Base-by-base conservation (phyloP, 2,888 invertebrate genomes). In the Elegia similella region DNA sequence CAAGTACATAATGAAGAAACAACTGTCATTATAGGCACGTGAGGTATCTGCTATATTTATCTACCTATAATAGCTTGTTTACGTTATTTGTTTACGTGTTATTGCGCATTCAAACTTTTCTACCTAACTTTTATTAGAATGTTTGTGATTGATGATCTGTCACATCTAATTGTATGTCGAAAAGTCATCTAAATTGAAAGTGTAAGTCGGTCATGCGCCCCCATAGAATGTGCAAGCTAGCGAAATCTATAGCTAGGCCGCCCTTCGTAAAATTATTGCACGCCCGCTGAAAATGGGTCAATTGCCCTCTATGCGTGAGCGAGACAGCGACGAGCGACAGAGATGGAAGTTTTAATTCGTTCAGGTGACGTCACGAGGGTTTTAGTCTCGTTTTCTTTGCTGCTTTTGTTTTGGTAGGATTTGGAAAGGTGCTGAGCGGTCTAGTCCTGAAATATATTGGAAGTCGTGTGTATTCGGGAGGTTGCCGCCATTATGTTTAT, bases 221-320 rank as follows among this genome's bases (percentile, higher is more conserved):
- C 74, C 68, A 72, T 80, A 78, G 80, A 82, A 84, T 82, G 79
- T 84, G 83, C 84, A 83, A 76, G 76, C 70, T 68, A 65, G 73
- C 76, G 69, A 75, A 81, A 82, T 80, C 80, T 79, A 81, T 80
- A 80, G 73, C 75, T 77, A 80, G 75, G 72, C 75, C 76, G 69
- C 79, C 86, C 86, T 86, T 85, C 82, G 79, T 78, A 74, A 84
- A 89, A 87, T 88, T 85, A 90, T 88, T 86, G 86, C 84, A 86
- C 82, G 82, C 78, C 79, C 82, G 70, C 78, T 78, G 85, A 88
- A 91, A 88, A 89, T 91, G 88, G 91, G 91, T 91, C 91, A 91
- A 91, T 88, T 89, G 90, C 87, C 83, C 76, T 80, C 82, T 75
- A 70, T 65, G 78, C 62, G 67, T 64, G 82, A 86, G 76, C 63